Evolutionary conservation across 2,888 invertebrate species (phyloP), one percentile per base, ranked within the genome.

Genomic region (Hypomecis punctinalis): DNA sequence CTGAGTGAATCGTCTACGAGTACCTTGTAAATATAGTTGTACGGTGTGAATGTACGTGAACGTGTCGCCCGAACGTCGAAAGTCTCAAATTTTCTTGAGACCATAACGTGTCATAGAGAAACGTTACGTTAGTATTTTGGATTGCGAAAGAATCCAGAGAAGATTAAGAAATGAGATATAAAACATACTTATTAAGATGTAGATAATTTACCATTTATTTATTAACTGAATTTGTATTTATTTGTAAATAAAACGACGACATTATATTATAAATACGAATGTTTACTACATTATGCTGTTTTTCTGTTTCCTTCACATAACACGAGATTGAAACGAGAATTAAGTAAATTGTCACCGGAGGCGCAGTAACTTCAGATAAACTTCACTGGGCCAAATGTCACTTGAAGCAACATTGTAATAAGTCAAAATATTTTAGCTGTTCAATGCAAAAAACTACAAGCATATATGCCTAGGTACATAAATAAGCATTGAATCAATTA

Each of bases 151-250:
- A 87, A 88, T 90, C 91, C 91, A 86, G 88, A 90, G 88, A 90
- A 89, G 91, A 92, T 92, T 90, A 91, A 91, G 88, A 91, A 89
- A 92, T 91, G 93, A 92, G 92, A 92, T 92, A 92, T 91, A 91
- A 89, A 91, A 84, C 89, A 89, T 92, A 92, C 86, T 90, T 91
- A 90, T 91, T 93, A 93, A 93, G 92, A 88, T 93, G 93, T 93
- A 93, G 93, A 93, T 93, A 93, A 91, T 91, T 92, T 93, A 93
- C 93, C 93, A 93, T 91, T 92, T 93, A 93, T 93, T 93, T 93
- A 93, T 93, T 93, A 93, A 93, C 93, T 91, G 91, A 93, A 93
- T 93, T 93, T 93, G 93, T 93, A 93, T 93, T 93, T 93, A 93
- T 93, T 93, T 93, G 93, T 93, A 93, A 92, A 93, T 93, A 93